Conservation (phyloP, 2,113 vertebrate genomes). For the Indri indri region DNA sequence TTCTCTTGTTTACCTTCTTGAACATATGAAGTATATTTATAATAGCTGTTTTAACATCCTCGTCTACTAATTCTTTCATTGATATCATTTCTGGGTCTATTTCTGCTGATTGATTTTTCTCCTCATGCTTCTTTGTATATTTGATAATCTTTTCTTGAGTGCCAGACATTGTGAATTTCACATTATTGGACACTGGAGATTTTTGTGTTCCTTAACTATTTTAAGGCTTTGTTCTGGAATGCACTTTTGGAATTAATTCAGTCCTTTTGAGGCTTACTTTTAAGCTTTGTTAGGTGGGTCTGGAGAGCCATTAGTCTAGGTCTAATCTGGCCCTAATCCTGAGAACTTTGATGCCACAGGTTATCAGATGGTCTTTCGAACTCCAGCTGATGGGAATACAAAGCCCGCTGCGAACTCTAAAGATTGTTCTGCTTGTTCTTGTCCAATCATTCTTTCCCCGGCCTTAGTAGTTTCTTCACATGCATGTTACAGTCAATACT, state of each 20-base stretch:
- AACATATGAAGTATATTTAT: background rate
- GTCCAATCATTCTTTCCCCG: background rate
- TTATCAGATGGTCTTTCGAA: background rate
- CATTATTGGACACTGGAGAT: background rate
- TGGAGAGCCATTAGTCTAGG: background rate
- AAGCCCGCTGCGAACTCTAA: background rate
- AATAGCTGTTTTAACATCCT: background rate
- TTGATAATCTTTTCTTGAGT: background rate
- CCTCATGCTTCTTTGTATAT: background rate
- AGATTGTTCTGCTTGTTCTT: background rate
- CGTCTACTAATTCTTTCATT: background rate
- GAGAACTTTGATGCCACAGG: background rate
- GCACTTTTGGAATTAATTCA: background rate
- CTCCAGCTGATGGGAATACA: background rate
- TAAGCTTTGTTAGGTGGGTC: background rate
- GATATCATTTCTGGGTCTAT: slow-evolving; percentile 1
- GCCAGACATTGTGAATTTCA: background rate
- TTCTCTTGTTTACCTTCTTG: background rate
- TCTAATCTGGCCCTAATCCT: background rate
- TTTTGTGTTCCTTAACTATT: slow-evolving; percentile 32
- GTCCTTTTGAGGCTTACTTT: background rate
- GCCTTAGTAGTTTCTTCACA: background rate
- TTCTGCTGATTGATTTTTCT: slow-evolving; percentile 6
- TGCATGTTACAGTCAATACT: background rate
- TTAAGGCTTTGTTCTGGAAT: slow-evolving; percentile 15